A percentile compares a stretch with the other conserved stretches of the same genome.
phyloP scores from a whole-genome alignment of 1,140 invertebrate species.

The Mycetomoellerius zeteki region DNA sequence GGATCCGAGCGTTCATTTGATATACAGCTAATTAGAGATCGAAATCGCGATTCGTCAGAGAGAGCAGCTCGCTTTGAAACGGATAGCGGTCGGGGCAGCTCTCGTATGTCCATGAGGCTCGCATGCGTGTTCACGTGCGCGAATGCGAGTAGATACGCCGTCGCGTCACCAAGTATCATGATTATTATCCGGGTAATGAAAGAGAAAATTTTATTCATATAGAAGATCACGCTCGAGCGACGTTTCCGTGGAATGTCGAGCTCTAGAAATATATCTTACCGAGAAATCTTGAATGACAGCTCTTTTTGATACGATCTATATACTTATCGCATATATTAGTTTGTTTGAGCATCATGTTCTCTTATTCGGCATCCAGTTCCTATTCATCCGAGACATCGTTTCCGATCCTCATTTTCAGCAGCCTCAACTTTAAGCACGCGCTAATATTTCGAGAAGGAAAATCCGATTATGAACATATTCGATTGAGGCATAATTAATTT shows the following conservation, averaged over 20 bases:
- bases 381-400: neutral
- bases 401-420: constrained; percentile 4
- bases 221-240: neutral
- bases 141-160: neutral
- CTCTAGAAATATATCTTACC: neutral
- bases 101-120: neutral
- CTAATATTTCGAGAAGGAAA: neutral
- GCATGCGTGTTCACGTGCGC: neutral
- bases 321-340: neutral
- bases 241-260: neutral
- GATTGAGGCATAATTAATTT: constrained; percentile 85
- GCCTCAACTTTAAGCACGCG: neutral
- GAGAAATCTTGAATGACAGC: neutral
- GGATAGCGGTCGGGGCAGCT: neutral
- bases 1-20: constrained; percentile 77
- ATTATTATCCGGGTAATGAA: neutral
- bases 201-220: constrained; percentile 4
- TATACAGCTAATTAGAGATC: constrained; percentile 86
- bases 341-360: neutral
- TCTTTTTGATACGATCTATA: neutral
- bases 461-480: constrained; percentile 69
- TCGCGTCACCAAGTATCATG: neutral
- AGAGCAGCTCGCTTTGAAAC: constrained; percentile 42
- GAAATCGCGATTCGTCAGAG: constrained; percentile 80
- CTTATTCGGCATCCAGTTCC: neutral